phyloP scores from a whole-genome alignment of 1,140 invertebrate genomes.

The Nymphalis io region DNA sequence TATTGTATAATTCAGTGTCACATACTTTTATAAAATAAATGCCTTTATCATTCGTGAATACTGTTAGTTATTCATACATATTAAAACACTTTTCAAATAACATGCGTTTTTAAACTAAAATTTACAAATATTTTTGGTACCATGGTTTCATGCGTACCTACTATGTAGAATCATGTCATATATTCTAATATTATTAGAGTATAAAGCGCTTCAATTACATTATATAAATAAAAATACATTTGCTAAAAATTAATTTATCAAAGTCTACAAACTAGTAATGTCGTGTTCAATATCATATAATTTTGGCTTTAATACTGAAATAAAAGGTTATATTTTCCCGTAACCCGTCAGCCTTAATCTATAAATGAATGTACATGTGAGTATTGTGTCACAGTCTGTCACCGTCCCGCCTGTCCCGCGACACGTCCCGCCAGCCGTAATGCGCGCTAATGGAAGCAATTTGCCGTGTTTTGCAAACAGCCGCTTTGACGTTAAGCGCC shows the following conservation, averaged over 20 bases:
- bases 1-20: not conserved
- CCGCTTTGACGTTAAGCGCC: constrained; percentile 37
- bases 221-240: not conserved
- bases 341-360: constrained; percentile 2
- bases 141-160: too few relatives aligned
- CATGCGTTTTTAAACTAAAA: too few relatives aligned
- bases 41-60: too few relatives aligned
- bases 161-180: too few relatives aligned
- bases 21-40: not conserved
- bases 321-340: constrained; percentile 13
- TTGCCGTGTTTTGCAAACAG: constrained; percentile 58
- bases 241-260: not conserved
- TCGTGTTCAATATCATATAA: not conserved
- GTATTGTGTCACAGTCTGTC: constrained; percentile 27
- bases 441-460: constrained; percentile 65
- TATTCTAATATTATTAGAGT: not conserved
- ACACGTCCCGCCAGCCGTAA: constrained; percentile 38
- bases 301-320: not conserved
- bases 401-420: constrained; percentile 30
- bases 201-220: not conserved
- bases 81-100: not conserved
- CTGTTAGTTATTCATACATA: too few relatives aligned
- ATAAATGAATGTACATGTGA: constrained; percentile 16
- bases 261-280: not conserved
- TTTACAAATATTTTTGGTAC: too few relatives aligned